Evolutionary conservation across 2,113 vertebrate genomes (phyloP), one percentile per base, ranked within the genome.

Genomic region (Arizona elegans): DNA sequence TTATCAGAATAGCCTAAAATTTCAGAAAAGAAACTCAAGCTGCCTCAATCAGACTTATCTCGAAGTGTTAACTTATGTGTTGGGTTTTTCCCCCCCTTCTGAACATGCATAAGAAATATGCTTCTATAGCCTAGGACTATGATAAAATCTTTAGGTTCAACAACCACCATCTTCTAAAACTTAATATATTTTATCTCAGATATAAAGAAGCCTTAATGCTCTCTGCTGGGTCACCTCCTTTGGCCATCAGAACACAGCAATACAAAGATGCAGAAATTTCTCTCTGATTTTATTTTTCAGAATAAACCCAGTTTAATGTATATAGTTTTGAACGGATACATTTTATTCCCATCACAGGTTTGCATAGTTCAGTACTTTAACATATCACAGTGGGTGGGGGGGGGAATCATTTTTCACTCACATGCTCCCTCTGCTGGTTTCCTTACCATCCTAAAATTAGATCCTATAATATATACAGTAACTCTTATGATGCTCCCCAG

Each of bases 361-460:
- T 15, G 38, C 87, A 21, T 86, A 21, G 2, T 89, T 91, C 29
- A 90, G 0, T 9, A 0, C 33, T 1, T 33, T 8, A 23, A 86
- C 26, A 85, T 58, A 81, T 33, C 24, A 58, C 24, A 10, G 11
- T n/a, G 8, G 8, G 59, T 23, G 23, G 0, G 43, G 8, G 8
- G 59, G 58, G 23, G 0, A 0, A 56, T 89, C 81, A 17, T 87
- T 8, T 5, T 33, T 95, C 56, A 8, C 87, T 95, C 56, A 8
- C 86, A 11, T 53, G n/a, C 90, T 85, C 90, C 90, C 87, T 93
- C 93, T 93, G 85, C 89, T 93, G 90, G 89, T 47, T 54, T 55
- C 11, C 8, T 54, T 90, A 33, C 47, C 15, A 29, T 17, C 87
- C 15, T 55, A 47, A 87, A 88, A 23, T 89, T 50, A 21, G 43